Evolutionary conservation across 2,113 vertebrate species (phyloP), one percentile per base, ranked within the genome.

Genomic region (Aramus guarauna): DNA sequence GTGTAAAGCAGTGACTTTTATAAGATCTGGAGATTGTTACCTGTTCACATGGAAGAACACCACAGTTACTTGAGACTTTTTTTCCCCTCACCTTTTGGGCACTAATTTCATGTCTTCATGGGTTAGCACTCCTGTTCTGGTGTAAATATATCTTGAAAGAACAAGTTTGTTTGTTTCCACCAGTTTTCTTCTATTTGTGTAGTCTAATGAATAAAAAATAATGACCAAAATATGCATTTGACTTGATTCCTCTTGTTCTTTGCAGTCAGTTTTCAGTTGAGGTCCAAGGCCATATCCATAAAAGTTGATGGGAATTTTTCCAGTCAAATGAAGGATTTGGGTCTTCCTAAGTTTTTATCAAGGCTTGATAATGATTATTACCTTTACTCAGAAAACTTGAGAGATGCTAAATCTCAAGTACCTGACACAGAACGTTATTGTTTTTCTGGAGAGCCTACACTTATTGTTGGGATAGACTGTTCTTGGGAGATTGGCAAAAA

Each of bases 21-120:
- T 60, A 30, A 32, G 12, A 53, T n/a, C 20, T 68, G 60, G 58
- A 60, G 47, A 4, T 90, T 32, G 39, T 74, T 91, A 86, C 18
- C 11, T 63, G 0, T 37, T 95, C 20, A 34, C 32, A 34, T 23
- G 17, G 29, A 69, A 68, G 27, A 50, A 13, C 24, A 23, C 52
- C 0, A 0, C 43, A n/a, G 36, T 72, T 47, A 24, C 13, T 78
- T 0, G 1, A 30, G 66, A 21, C 52, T 22, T 67, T 59, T 62
- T 39, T 58, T 68, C 22, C 15, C 2, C 30, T 36, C 27, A 17
- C 36, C 63, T 50, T 66, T 85, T 8, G 3, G 15, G 68, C 41
- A 34, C 36, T 43, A 19, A 6, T 75, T 75, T 43, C 36, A 2
- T 43, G 11, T 43, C 16, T 90, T 82, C 2, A 6, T 12, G 19